These are phyloP conservation scores for Electrophaes corylata DNA, from an alignment of 2,888 invertebrate species.

Conservation along the genomic window DNA sequence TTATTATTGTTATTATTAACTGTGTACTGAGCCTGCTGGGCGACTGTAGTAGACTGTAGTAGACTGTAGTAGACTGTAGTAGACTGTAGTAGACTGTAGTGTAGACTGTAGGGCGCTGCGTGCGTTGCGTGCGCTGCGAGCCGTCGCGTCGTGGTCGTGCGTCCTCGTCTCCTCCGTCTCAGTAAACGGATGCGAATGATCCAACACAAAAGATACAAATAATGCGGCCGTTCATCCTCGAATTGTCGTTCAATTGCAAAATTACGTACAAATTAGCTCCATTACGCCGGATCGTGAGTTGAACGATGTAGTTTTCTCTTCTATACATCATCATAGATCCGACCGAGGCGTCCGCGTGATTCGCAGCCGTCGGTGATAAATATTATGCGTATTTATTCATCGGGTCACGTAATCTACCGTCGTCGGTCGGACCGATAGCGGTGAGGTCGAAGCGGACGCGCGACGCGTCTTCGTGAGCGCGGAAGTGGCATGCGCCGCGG, in stretches of 20 bases:
- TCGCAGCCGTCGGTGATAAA: slow-evolving; percentile 20
- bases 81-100: too few relatives aligned
- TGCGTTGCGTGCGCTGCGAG: too few relatives aligned
- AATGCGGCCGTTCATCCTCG: slow-evolving; percentile 24
- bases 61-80: too few relatives aligned
- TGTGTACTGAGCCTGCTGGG: too few relatives aligned
- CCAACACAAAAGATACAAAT: slow-evolving; percentile 19
- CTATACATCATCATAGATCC: background rate
- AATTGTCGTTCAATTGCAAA: slow-evolving; percentile 27
- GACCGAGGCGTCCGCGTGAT: slow-evolving; percentile 30
- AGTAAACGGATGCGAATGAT: slow-evolving; percentile 11
- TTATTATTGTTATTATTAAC: too few relatives aligned
- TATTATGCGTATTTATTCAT: slow-evolving; percentile 26
- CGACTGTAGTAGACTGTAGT: too few relatives aligned
- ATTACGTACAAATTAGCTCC: slow-evolving; percentile 16
- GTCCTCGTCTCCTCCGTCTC: too few relatives aligned
- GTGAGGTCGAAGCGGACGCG: slow-evolving; percentile 53
- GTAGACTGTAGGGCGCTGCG: too few relatives aligned
- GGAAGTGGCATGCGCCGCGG: background rate
- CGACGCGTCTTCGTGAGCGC: background rate
- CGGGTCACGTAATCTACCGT: slow-evolving; percentile 27
- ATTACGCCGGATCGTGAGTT: background rate
- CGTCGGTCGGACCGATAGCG: slow-evolving; percentile 28
- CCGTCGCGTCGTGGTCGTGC: background rate
- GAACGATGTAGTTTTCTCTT: background rate